Evolutionary conservation across 1,140 invertebrate species (phyloP), one percentile per base, ranked within the genome.

Genomic region (Bombus sibiricus): DNA sequence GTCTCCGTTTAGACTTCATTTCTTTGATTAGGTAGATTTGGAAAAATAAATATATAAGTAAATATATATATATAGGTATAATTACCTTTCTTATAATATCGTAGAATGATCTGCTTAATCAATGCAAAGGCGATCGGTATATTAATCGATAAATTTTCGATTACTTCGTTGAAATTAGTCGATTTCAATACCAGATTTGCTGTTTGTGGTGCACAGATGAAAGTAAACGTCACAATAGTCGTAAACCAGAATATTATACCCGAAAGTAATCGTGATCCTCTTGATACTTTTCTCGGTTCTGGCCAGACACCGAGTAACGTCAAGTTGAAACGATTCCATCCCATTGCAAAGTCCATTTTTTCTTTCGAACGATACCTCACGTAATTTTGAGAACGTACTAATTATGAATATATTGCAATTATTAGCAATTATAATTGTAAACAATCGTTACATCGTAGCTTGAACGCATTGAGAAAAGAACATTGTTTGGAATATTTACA

Each of bases 131-230:
- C n/a, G 28, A 78, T 82, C 10, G 86, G 86, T 32, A 86, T 53
- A 39, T 88, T 88, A 39, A 86, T 57, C 12, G 86, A 86, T 25
- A 88, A 37, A 32, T 88, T 88, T 22, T 86, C 79, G 5, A 86
- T 71, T 18, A 43, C 53, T 25, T 86, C 79, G 37, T 82, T 47
- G 25, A 79, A 12, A 43, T 1, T 80, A 0, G 32, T 79, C 2
- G 73, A 86, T 41, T 66, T 79, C 3, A 86, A 1, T 37, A 88
- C 4, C 25, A 88, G 1, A 82, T 86, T 28, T 13, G 74, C 75
- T 0, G 47, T 83, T n/a, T 86, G 84, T 1, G 86, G 86, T 2
- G 12, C 73, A 34, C 39, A 73, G 28, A 86, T 73, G 37, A 88
- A 88, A 1, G 12, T n/a, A 28, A 88, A n/a, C 8, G 74, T 78